A percentile compares a stretch with the other conserved stretches of the same genome.
Conservation (phyloP, 2,113 vertebrate genomes). For the Zosterops lateralis region DNA sequence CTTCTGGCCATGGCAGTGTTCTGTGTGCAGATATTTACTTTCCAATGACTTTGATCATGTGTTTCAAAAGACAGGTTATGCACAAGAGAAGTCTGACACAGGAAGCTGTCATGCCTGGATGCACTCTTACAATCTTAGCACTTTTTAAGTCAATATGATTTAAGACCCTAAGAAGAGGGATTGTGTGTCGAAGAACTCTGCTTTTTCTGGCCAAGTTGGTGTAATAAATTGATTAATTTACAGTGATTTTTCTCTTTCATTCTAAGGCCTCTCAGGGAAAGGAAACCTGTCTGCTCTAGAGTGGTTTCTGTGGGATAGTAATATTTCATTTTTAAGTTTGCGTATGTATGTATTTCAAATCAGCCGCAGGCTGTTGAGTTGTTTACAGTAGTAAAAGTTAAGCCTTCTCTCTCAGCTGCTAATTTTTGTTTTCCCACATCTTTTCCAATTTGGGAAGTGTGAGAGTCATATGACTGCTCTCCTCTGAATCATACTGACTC, state of each 20-base stretch:
- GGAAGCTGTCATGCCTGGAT: background rate
- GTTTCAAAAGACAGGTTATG: background rate
- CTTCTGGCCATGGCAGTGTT: background rate
- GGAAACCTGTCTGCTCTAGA: background rate
- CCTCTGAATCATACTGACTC: constrained; percentile 22
- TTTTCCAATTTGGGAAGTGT: background rate
- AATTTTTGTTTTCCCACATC: background rate
- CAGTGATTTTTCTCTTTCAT: background rate
- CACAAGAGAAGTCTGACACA: background rate
- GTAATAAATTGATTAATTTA: background rate
- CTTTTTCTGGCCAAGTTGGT: background rate
- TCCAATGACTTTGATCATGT: background rate
- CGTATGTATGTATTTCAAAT: background rate
- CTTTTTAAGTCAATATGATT: background rate
- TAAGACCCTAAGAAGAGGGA: background rate
- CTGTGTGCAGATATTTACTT: background rate
- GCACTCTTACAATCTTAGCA: background rate
- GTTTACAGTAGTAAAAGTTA: background rate
- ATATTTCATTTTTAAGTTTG: background rate
- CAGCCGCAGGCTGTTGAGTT: background rate
- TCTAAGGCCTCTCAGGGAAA: background rate
- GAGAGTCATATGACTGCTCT: constrained; percentile 12
- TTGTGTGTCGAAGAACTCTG: background rate
- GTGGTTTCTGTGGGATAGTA: background rate
- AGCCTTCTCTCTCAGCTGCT: background rate